Conservation (phyloP, 2,888 invertebrate species). For the Tryphoninae sp. region DNA sequence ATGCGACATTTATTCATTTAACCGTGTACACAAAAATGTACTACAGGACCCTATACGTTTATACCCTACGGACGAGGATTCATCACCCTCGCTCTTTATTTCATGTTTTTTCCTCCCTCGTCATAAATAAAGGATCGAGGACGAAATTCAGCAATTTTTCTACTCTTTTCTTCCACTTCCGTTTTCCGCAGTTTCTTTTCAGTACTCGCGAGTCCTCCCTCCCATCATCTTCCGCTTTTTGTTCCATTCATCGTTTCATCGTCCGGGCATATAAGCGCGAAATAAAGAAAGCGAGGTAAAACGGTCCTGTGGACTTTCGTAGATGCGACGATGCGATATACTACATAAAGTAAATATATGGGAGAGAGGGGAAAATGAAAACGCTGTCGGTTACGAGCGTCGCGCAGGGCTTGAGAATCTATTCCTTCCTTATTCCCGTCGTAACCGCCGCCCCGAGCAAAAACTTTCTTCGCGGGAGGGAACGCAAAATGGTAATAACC, state of each 20-base stretch:
- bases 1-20: slow-evolving; percentile 54
- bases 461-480: neutral
- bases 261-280: slow-evolving; percentile 10
- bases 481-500: slow-evolving; percentile 56
- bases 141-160: slow-evolving; percentile 41
- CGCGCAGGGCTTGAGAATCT: slow-evolving; percentile 20
- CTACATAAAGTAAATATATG: neutral
- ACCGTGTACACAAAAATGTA: slow-evolving; percentile 36
- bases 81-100: slow-evolving; percentile 24
- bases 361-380: slow-evolving; percentile 41
- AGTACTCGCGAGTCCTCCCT: slow-evolving; percentile 6
- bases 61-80: slow-evolving; percentile 25
- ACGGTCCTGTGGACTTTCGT: slow-evolving; percentile 45
- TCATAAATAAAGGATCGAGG: slow-evolving; percentile 54
- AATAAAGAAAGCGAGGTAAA: slow-evolving; percentile 45
- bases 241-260: slow-evolving; percentile 35
- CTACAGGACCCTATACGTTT: slow-evolving; percentile 8
- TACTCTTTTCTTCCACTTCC: slow-evolving; percentile 27
- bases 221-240: neutral
- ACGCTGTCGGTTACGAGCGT: slow-evolving; percentile 14
- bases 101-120: neutral
- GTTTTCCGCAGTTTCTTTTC: slow-evolving; percentile 27
- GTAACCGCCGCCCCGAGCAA: slow-evolving; percentile 36
- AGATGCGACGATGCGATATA: slow-evolving; percentile 25
- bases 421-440: slow-evolving; percentile 38